Evolutionary conservation across 2,797 vertebrate genomes (phyloP).

Genomic region (Petrocephalus schoutedeni): DNA sequence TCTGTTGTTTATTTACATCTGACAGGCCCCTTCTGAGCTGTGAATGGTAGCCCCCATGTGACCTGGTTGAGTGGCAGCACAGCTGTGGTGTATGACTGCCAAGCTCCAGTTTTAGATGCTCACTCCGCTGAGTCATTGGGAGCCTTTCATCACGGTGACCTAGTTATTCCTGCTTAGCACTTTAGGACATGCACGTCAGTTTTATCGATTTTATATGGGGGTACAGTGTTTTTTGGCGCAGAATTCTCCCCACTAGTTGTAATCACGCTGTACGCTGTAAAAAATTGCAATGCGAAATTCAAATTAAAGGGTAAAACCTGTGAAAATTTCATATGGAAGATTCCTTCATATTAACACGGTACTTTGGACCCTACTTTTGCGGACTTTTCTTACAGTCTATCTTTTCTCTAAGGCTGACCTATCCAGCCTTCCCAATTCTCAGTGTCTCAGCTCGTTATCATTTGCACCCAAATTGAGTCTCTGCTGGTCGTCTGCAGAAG

Average conservation of each 20-base stretch:
- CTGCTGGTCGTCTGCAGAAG: background rate
- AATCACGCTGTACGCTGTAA: background rate
- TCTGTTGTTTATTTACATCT: background rate
- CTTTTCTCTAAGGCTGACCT: background rate
- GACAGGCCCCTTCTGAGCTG: background rate
- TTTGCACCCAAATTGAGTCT: background rate
- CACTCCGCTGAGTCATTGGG: slow-evolving; percentile 28
- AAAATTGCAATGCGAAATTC: too few relatives aligned
- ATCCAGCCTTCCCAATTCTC: background rate
- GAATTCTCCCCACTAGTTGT: background rate
- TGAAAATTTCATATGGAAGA: too few relatives aligned
- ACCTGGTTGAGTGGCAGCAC: slow-evolving; percentile 7
- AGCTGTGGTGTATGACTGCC: slow-evolving; percentile 24
- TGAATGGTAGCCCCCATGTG: background rate
- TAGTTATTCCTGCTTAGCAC: slow-evolving; percentile 8
- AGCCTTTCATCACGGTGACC: background rate
- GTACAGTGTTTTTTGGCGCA: background rate
- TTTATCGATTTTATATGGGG: background rate
- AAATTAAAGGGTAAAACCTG: too few relatives aligned
- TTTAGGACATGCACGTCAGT: background rate
- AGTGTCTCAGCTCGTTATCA: background rate
- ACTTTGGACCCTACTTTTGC: too few relatives aligned
- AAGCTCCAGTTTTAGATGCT: background rate
- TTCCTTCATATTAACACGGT: too few relatives aligned
- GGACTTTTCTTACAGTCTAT: too few relatives aligned